Conservation (phyloP, 2,797 vertebrate genomes). For the Lophius americanus region DNA sequence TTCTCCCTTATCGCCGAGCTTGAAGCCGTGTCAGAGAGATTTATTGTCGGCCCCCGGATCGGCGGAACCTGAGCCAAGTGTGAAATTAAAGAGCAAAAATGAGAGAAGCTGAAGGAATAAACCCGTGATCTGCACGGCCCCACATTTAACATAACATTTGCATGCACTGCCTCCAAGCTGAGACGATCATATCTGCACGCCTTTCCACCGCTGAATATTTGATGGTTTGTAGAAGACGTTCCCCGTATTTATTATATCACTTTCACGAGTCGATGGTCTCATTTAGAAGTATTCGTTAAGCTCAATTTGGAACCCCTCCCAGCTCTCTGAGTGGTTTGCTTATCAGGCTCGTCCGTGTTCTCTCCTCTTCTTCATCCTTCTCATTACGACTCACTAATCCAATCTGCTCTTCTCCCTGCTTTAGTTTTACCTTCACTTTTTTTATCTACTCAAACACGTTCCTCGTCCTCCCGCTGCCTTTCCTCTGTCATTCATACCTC, state of each 20-base stretch:
- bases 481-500: conserved; percentile 1
- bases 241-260: too few species aligned
- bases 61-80: conserved; percentile 30
- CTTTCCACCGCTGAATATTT: conserved; percentile 53
- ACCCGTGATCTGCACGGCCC: conserved; percentile 26
- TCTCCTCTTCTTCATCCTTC: conserved; percentile 21
- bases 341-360: conserved; percentile 46
- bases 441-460: conserved; percentile 4
- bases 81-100: conserved; percentile 49
- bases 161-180: conserved; percentile 53
- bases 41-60: conserved; percentile 21
- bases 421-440: conserved; percentile 3
- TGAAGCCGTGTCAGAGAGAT: conserved; percentile 10
- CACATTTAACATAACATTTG: conserved; percentile 57
- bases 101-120: conserved; percentile 36
- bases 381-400: conserved; percentile 23
- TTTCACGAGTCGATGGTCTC: conserved; percentile 29
- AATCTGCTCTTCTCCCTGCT: conserved; percentile 18
- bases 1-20: conserved; percentile 3
- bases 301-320: conserved; percentile 41
- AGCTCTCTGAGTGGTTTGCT: conserved; percentile 39
- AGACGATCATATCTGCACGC: conserved; percentile 44
- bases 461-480: conserved; percentile 3
- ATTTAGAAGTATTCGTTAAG: conserved; percentile 51
- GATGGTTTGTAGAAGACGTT: conserved; percentile 59